phyloP scores from a whole-genome alignment of 2,113 vertebrate species.

The Phycodurus eques region DNA sequence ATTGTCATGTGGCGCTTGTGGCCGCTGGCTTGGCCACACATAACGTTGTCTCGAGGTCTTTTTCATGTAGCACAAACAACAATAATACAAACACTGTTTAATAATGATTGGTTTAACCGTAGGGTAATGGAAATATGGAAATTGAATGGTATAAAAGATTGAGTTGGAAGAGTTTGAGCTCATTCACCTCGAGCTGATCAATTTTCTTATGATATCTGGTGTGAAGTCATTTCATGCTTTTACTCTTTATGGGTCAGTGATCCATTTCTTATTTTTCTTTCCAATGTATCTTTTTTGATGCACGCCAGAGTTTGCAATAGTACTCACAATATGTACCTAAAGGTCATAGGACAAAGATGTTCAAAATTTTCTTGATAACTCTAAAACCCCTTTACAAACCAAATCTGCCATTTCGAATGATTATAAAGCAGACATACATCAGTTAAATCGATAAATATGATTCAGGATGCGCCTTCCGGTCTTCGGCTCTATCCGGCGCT shows the following conservation, averaged over 20 bases:
- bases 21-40: neutral
- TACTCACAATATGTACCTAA: too few relatives aligned
- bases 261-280: neutral
- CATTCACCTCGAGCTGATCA: neutral
- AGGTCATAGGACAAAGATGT: too few relatives aligned
- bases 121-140: neutral
- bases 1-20: slow-evolving; percentile 13
- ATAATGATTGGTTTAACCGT: neutral
- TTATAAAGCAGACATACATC: too few relatives aligned
- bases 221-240: neutral
- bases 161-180: neutral
- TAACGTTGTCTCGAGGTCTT: neutral
- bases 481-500: too few relatives aligned
- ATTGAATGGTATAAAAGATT: neutral
- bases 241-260: neutral
- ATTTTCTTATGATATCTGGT: neutral
- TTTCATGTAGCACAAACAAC: slow-evolving; percentile 3
- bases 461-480: too few relatives aligned
- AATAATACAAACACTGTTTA: slow-evolving; percentile 1
- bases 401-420: too few relatives aligned
- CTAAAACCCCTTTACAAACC: too few relatives aligned
- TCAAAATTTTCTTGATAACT: too few relatives aligned
- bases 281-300: neutral
- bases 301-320: too few relatives aligned
- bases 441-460: too few relatives aligned